Conservation (phyloP, 2,888 invertebrate species). For the Drosophila pullipes region DNA sequence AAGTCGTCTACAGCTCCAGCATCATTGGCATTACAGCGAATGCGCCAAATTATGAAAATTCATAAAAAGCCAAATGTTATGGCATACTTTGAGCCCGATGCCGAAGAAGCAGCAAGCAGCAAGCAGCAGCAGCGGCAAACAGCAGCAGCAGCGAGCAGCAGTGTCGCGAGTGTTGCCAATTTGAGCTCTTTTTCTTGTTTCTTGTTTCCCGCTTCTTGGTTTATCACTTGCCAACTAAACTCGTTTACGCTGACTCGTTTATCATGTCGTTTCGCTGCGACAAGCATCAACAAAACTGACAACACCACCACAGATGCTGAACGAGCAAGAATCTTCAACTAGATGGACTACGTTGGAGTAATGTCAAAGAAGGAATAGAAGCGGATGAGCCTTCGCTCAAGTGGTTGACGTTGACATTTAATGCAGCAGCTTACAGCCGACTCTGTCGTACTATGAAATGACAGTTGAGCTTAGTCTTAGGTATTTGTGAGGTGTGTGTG, state of each 20-base stretch:
- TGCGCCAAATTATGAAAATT: conserved; percentile 79
- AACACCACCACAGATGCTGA: conserved; percentile 49
- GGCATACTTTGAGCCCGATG: conserved; percentile 67
- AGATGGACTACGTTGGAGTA: neutral
- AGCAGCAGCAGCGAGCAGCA: neutral
- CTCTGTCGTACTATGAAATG: conserved; percentile 13
- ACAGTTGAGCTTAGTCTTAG: conserved; percentile 15
- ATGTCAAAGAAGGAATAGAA: neutral
- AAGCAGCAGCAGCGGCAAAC: too few species aligned
- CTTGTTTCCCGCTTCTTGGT: conserved; percentile 36
- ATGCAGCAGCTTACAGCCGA: conserved; percentile 51
- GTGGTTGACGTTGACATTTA: conserved; percentile 53
- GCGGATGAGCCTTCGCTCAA: conserved; percentile 32
- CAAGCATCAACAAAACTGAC: conserved; percentile 57
- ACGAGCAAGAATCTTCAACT: neutral
- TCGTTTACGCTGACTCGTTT: conserved; percentile 71
- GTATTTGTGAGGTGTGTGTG: neutral
- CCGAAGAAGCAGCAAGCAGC: neutral
- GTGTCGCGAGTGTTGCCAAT: conserved; percentile 57
- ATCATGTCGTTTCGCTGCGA: conserved; percentile 62
- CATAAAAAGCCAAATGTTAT: conserved; percentile 79
- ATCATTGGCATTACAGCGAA: conserved; percentile 27
- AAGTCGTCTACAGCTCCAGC: conserved; percentile 8
- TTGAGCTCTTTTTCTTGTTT: conserved; percentile 40
- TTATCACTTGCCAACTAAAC: conserved; percentile 75